These are phyloP conservation scores for Sternarchorhynchus goeldii DNA, from an alignment of 2,797 vertebrate genomes.

Conservation along the genomic window DNA sequence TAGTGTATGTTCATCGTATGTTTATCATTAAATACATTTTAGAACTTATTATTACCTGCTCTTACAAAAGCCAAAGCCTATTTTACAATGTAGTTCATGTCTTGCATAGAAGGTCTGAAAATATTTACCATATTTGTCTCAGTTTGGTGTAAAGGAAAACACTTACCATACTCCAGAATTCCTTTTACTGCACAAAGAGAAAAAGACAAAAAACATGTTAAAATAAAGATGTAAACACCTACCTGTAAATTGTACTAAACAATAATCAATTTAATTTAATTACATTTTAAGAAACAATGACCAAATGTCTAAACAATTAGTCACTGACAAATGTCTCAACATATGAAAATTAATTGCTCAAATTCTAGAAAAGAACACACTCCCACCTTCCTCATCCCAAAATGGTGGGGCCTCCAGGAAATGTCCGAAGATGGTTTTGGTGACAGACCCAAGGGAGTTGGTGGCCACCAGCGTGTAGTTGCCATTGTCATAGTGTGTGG, in stretches of 20 bases:
- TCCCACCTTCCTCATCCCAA: conserved; percentile 68
- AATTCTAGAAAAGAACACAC: background rate
- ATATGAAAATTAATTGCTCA: too few species aligned
- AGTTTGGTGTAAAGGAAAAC: conserved; percentile 47
- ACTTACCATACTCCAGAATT: conserved; percentile 69
- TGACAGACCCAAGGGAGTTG: conserved; percentile 87
- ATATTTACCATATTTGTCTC: background rate
- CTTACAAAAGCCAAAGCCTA: background rate
- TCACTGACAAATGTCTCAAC: conserved; percentile 6
- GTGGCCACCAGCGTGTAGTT: conserved; percentile 95
- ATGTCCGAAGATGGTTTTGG: conserved; percentile 90
- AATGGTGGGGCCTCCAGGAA: conserved; percentile 87
- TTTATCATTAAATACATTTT: too few species aligned
- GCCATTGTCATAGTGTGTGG: conserved; percentile 95
- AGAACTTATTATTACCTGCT: too few species aligned
- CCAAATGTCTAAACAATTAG: background rate
- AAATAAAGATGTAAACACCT: background rate
- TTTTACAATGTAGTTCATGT: background rate
- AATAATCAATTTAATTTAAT: background rate
- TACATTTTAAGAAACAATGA: background rate
- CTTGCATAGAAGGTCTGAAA: background rate
- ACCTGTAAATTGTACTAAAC: background rate
- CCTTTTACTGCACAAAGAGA: conserved; percentile 61
- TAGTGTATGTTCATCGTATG: too few species aligned
- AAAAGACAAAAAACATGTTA: conserved; percentile 60